Evolutionary conservation across 1,140 invertebrate genomes (phyloP).

Genomic region (Zaprionus lachaisei): DNA sequence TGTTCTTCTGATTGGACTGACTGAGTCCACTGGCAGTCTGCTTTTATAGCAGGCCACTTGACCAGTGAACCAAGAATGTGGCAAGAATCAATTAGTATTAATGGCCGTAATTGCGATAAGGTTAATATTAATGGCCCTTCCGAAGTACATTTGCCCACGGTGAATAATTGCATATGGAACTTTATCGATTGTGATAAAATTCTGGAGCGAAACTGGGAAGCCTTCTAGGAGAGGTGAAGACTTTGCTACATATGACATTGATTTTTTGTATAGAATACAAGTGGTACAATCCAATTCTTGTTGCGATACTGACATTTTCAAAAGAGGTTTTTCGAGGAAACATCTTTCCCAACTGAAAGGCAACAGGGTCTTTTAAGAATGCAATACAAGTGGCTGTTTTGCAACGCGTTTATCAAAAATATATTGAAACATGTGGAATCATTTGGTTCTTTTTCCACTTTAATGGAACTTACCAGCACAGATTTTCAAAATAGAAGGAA

Average conservation of each 20-base stretch:
- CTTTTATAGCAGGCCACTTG: conserved; percentile 52
- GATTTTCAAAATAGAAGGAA: too few relatives aligned
- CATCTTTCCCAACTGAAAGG: too few relatives aligned
- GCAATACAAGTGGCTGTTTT: too few relatives aligned
- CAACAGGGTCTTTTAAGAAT: too few relatives aligned
- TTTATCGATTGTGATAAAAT: neutral
- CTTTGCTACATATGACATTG: neutral
- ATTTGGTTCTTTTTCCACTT: too few relatives aligned
- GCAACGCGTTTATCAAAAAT: too few relatives aligned
- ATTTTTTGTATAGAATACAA: too few relatives aligned
- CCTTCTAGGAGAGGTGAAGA: neutral
- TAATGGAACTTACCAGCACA: too few relatives aligned
- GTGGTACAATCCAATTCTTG: too few relatives aligned
- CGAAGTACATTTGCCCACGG: conserved; percentile 2
- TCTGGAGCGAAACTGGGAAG: neutral
- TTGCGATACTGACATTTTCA: too few relatives aligned
- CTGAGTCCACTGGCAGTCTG: neutral
- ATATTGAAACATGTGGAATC: too few relatives aligned
- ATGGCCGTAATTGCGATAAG: conserved; percentile 38
- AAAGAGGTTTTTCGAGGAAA: too few relatives aligned
- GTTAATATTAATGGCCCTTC: conserved; percentile 3
- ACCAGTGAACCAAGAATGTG: neutral
- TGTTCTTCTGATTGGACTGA: conserved; percentile 31
- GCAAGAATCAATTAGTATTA: conserved; percentile 52
- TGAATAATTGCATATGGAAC: neutral